Base-by-base conservation (phyloP, 2,888 invertebrate species). In the Onthophagus sagittarius region DNA sequence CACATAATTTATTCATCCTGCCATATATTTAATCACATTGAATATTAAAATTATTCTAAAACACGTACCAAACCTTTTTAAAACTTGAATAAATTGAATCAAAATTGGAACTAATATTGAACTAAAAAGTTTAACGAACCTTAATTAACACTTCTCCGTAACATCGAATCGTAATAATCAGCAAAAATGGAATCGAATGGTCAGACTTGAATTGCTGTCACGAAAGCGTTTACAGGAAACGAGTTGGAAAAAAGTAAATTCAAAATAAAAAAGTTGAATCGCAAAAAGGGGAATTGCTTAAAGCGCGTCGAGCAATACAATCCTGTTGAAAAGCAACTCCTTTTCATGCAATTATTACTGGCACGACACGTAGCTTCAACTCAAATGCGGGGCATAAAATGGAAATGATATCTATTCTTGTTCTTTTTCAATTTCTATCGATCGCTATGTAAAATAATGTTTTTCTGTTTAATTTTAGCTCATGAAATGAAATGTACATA, bases 321-420 rank as follows among this genome's bases (percentile, higher is more conserved):
- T 53, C 67, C 23, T 0, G 67, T 31, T 53, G 39, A 67, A 67
- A 67, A 67, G 67, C 67, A 32, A 15, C 32, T 23, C 67, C 67
- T 31, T 67, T 67, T 31, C 67, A 67, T 31, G 67, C 31, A 3
- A 32, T 67, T 67, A 67, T 67, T 31, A 31, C 67, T 6, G 4
- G n/a, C 31, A 32, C 67, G 67, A 67, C 67, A 67, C 67, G 23
- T 67, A 23, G 31, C 67, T 13, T 23, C 23, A 23, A 23, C 23
- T 23, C 23, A 23, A 23, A 63, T 15, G 23, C 32, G 15, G 15
- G 23, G 31, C 67, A 31, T 67, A 9, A 31, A 7, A n/a, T 13
- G 23, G 31, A 67, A 67, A 67, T n/a, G 31, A 23, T n/a, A 13
- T 67, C 67, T 53, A 53, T 67, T 67, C 67, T 5, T 31, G 6